Conservation (phyloP, 92 coral and sea anemone species). For the Isaurus tuberculatus region DNA sequence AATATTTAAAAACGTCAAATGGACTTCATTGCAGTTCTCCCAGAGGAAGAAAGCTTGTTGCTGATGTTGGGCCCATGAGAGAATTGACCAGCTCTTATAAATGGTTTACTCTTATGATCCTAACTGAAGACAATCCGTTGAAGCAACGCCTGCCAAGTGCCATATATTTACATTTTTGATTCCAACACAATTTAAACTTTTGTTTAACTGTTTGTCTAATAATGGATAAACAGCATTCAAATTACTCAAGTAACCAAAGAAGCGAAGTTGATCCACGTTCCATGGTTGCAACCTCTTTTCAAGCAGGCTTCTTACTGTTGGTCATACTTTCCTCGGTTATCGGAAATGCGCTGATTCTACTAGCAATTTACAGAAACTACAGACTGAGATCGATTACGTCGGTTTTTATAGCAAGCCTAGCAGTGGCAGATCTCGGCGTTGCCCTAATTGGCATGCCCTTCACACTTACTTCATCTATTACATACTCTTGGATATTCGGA, state of each 20-base stretch:
- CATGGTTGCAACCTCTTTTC: slow-evolving; percentile 63
- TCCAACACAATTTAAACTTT: background rate
- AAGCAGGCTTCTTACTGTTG: slow-evolving; percentile 70
- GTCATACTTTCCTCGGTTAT: slow-evolving; percentile 78
- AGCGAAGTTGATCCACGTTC: slow-evolving; percentile 64
- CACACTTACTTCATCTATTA: slow-evolving; percentile 79
- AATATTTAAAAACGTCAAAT: background rate
- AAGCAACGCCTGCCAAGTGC: background rate
- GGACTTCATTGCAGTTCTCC: background rate
- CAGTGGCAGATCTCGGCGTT: slow-evolving; percentile 84
- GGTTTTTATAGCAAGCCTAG: slow-evolving; percentile 82
- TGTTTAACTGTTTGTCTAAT: background rate
- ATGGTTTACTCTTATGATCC: background rate
- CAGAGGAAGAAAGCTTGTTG: background rate
- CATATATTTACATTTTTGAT: background rate
- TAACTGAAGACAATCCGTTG: background rate
- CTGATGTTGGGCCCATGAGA: background rate
- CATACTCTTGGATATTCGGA: slow-evolving; percentile 85
- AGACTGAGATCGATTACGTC: slow-evolving; percentile 75
- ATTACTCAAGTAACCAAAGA: background rate
- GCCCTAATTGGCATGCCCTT: slow-evolving; percentile 88
- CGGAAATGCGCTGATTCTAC: slow-evolving; percentile 79
- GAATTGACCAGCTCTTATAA: background rate
- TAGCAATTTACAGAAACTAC: slow-evolving; percentile 77
- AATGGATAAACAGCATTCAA: background rate